Evolutionary conservation across 1,140 invertebrate species (phyloP).

Genomic region (Monomorium pharaonis): DNA sequence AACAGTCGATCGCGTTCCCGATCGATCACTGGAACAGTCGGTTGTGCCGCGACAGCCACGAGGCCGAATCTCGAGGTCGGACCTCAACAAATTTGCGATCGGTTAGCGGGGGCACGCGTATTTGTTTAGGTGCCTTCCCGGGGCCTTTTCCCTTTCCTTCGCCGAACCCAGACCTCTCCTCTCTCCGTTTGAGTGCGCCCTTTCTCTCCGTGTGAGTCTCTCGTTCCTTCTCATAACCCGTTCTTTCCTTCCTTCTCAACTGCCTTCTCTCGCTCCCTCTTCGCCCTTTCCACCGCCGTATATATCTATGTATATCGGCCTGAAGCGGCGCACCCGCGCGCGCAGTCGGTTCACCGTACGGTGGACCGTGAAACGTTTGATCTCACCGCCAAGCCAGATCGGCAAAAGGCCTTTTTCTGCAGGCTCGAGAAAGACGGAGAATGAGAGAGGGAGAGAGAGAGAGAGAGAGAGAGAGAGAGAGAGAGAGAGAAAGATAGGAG

Average conservation of each 20-base stretch:
- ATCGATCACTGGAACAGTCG: constrained; percentile 22
- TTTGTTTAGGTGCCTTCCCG: constrained; percentile 68
- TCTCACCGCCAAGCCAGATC: constrained; percentile 80
- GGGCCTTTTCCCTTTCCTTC: constrained; percentile 59
- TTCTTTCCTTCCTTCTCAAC: constrained; percentile 29
- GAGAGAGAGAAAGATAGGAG: neutral
- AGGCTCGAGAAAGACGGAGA: constrained; percentile 50
- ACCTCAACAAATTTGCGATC: constrained; percentile 73
- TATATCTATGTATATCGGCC: constrained; percentile 69
- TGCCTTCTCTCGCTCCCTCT: neutral
- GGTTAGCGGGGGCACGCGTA: constrained; percentile 69
- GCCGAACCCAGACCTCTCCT: constrained; percentile 18
- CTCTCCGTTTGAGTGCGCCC: neutral
- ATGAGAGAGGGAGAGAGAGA: neutral
- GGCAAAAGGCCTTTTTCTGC: constrained; percentile 81
- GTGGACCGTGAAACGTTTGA: constrained; percentile 76
- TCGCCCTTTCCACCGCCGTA: constrained; percentile 33
- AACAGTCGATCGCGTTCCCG: constrained; percentile 1
- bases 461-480: neutral
- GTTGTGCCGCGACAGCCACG: constrained; percentile 20
- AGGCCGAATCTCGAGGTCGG: constrained; percentile 51
- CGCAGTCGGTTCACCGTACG: constrained; percentile 75
- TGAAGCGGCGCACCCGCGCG: constrained; percentile 67
- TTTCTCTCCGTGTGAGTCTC: constrained; percentile 28
- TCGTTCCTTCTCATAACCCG: constrained; percentile 23